Base-by-base conservation (phyloP, 2,888 invertebrate species). In the Pterostichus madidus region DNA sequence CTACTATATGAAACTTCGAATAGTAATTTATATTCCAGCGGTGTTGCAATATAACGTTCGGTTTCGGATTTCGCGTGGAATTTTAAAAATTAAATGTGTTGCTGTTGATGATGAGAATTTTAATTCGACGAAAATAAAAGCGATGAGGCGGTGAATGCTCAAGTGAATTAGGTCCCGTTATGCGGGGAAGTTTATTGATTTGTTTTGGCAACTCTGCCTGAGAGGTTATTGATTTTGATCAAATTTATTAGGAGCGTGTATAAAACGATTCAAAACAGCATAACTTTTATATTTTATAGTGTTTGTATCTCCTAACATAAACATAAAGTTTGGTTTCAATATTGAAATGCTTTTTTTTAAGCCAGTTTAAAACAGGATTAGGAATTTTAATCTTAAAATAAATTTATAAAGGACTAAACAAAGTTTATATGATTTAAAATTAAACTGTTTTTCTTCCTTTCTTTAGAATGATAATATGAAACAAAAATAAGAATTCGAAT, bases 1-100 rank as follows among this genome's bases (percentile, higher is more conserved):
- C 39, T 24, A 53, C 56, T 39, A 56, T 13, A 31, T 68, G 35
- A 44, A 44, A 39, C 68, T 68, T 44, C 56, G 32, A 53, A 24
- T 7, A 52, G 53, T 56, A 76, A 76, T 76, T 76, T 76, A 76
- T 76, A 75, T 75, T 75, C 75, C n/a, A 64, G n/a, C 11, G 35
- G 5, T 71, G 68, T 44, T 71, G 68, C n/a, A 13, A n/a, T 71
- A 15, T 71, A 44, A 15, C 35, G 76, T 53, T 56, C 53, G 32
- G 56, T 79, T 46, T 79, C 35, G 39, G 59, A 53, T 77, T 79
- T 79, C 31, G 64, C 79, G 46, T 13, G 44, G 79, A 61, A 61
- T 79, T 79, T 77, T 31, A 79, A 79, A 61, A 79, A 56, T 10
- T 46, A 32, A 59, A 39, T 39, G 39, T 64, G 24, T 24, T 24